Evolutionary conservation across 1,140 invertebrate species (phyloP), one percentile per base, ranked within the genome.

Genomic region (Tenebrio molitor): DNA sequence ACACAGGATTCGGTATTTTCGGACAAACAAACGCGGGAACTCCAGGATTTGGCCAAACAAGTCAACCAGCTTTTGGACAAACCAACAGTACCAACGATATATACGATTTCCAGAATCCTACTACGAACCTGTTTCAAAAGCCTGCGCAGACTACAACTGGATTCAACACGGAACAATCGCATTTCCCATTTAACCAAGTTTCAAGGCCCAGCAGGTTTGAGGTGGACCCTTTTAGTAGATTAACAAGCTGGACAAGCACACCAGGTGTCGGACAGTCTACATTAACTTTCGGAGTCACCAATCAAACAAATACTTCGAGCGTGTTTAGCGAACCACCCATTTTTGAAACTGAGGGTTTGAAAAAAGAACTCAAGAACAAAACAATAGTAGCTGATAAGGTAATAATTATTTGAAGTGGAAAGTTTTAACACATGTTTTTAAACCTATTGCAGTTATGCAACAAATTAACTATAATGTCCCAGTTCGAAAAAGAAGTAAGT

Each of bases 401-500:
- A 81, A n/a, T n/a, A n/a, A 75, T 15, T 64, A 39, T n/a, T 50
- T 63, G 29, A 68, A 63, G 67, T 44, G 39, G 69, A 15, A 62
- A 58, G 21, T 12, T 53, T 68, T 58, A 12, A 71, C 25, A 12
- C 50, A 36, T 15, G 29, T 34, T 41, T 21, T 21, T 71, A 14
- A 21, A 36, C 67, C 8, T 66, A 34, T 86, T 85, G 33, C 68
- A 88, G 87, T 81, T 86, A 25, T 82, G 82, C 41, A 85, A 87
- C 74, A 88, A 88, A 79, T 81, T 85, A 23, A 87, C 86, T 74
- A 88, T 88, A 79, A 83, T 89, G 58, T 72, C 74, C 41, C 87
- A 89, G 29, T 78, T 88, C 70, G 87, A 89, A 81, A 87, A 87
- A 74, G 86, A 87, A 83, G 33, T 89, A 10, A 88, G 87, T 78